Conservation (phyloP, 2,888 invertebrate genomes). For the Chesias legatella region DNA sequence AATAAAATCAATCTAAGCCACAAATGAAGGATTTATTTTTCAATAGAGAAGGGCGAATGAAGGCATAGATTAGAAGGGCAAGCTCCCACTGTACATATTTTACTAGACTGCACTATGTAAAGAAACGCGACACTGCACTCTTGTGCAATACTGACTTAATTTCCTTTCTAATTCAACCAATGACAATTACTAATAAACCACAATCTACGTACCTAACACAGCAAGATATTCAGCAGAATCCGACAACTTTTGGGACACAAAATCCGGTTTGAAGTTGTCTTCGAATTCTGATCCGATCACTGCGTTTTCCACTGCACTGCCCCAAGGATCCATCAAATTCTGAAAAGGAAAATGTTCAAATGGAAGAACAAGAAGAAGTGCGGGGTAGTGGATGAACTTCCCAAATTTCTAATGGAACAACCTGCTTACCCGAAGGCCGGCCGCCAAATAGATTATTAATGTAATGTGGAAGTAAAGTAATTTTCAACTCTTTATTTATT, state of each 20-base stretch:
- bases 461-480: constrained; percentile 1
- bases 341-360: constrained; percentile 26
- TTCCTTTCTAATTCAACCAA: constrained; percentile 16
- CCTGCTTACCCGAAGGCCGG: constrained; percentile 37
- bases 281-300: constrained; percentile 68
- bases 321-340: constrained; percentile 79
- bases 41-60: too few species aligned
- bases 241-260: constrained; percentile 65
- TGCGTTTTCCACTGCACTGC: constrained; percentile 49
- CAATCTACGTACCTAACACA: constrained; percentile 78
- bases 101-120: not conserved
- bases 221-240: constrained; percentile 85
- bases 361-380: too few species aligned
- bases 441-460: constrained; percentile 27
- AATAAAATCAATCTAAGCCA: too few species aligned
- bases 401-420: constrained; percentile 8
- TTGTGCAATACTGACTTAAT: constrained; percentile 23
- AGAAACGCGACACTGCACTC: constrained; percentile 2
- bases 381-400: not conserved
- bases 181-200: constrained; percentile 6
- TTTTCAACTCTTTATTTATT: constrained; percentile 17
- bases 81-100: too few species aligned
- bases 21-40: too few species aligned
- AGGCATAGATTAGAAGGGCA: constrained; percentile 10
- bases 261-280: constrained; percentile 77